Evolutionary conservation across 1,140 invertebrate species (phyloP).

Genomic region (Cydia pomonella): DNA sequence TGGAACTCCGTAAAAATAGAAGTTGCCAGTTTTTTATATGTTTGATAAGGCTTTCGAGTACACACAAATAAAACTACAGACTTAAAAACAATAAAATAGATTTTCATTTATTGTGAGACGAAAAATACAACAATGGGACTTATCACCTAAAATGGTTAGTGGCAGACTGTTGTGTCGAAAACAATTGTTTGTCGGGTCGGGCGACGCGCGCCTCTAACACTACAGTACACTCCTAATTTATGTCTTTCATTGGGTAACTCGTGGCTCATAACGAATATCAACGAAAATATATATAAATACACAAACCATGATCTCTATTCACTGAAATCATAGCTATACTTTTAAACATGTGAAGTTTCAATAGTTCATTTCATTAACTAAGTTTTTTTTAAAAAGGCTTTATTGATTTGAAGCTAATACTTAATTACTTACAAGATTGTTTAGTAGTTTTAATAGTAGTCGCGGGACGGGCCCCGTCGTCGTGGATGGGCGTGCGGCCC

Average conservation of each 20-base stretch:
- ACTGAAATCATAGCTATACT: conserved; percentile 75
- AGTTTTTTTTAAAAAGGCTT: conserved; percentile 78
- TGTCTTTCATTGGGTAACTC: conserved; percentile 79
- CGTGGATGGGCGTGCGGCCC: conserved; percentile 39
- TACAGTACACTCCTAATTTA: conserved; percentile 72
- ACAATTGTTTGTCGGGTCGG: conserved; percentile 66
- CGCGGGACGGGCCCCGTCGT: conserved; percentile 45
- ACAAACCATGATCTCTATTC: conserved; percentile 75
- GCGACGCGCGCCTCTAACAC: conserved; percentile 36
- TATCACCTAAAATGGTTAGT: conserved; percentile 80
- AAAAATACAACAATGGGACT: conserved; percentile 81
- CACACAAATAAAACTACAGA: conserved; percentile 66
- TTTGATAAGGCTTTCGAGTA: not conserved
- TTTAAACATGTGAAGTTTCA: conserved; percentile 76
- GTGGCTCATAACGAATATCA: conserved; percentile 73
- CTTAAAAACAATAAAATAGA: conserved; percentile 81
- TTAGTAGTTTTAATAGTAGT: conserved; percentile 68
- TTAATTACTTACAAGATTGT: conserved; percentile 80
- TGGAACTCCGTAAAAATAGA: not conserved
- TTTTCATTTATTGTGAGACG: conserved; percentile 81
- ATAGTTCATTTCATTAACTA: conserved; percentile 77
- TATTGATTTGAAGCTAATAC: conserved; percentile 80
- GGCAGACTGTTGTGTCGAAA: conserved; percentile 79
- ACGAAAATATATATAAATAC: conserved; percentile 74
- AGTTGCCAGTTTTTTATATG: not conserved